Evolutionary conservation across 2,113 vertebrate genomes (phyloP).

Genomic region (Labeo catla): DNA sequence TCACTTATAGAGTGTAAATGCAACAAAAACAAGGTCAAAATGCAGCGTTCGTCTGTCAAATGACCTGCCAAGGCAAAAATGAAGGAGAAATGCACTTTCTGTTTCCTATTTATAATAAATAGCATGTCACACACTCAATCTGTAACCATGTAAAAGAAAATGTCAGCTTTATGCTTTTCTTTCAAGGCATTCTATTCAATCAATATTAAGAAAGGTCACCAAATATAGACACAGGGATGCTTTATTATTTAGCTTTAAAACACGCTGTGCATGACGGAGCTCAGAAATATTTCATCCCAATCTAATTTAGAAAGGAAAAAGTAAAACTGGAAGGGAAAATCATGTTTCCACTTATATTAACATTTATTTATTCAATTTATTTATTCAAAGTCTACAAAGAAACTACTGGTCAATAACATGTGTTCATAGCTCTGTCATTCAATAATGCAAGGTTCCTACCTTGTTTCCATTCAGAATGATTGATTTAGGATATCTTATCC

Average conservation of each 20-base stretch:
- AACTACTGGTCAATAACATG: neutral
- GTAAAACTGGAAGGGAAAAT: too few relatives aligned
- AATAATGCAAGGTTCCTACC: neutral
- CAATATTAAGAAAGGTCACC: slow-evolving; percentile 49
- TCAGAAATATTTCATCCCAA: neutral
- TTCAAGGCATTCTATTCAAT: slow-evolving; percentile 22
- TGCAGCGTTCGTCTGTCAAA: neutral
- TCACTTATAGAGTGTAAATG: neutral
- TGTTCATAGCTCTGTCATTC: neutral
- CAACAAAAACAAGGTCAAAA: neutral
- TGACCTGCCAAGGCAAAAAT: neutral
- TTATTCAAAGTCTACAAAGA: too few relatives aligned
- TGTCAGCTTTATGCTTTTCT: slow-evolving; percentile 16
- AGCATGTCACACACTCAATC: neutral
- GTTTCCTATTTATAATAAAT: neutral
- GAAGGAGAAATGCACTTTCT: neutral
- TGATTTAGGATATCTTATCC: neutral
- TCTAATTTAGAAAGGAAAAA: neutral
- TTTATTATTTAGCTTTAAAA: slow-evolving; percentile 25
- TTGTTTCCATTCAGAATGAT: neutral
- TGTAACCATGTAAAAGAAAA: neutral
- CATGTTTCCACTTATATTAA: too few relatives aligned
- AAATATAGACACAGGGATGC: neutral
- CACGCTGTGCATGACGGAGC: neutral
- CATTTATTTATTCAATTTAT: too few relatives aligned